Evolutionary conservation across 2,888 invertebrate genomes (phyloP).

Genomic region (Drosophila bunnanda): DNA sequence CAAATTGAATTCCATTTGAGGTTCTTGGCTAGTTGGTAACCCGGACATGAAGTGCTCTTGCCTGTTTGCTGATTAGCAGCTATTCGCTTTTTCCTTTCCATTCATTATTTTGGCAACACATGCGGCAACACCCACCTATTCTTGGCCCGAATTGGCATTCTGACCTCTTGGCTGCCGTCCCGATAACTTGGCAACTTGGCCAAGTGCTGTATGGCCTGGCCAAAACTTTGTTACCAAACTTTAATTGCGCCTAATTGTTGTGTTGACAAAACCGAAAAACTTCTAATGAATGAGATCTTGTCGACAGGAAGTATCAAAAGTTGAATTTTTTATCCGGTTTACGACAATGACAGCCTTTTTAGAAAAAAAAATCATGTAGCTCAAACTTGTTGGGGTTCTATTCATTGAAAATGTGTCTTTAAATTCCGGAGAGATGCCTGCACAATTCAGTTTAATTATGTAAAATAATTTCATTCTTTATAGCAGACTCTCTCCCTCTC

Average conservation of each 20-base stretch:
- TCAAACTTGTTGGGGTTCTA: neutral
- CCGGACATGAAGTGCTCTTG: conserved; percentile 21
- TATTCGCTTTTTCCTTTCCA: conserved; percentile 4
- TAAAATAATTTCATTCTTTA: neutral
- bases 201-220: conserved; percentile 12
- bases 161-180: conserved; percentile 12
- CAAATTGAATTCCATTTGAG: conserved; percentile 31
- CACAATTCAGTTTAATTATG: conserved; percentile 7
- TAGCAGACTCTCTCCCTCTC: neutral
- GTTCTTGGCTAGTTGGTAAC: conserved; percentile 22
- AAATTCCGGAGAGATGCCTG: neutral
- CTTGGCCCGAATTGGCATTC: conserved; percentile 11
- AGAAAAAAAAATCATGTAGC: neutral
- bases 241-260: conserved; percentile 70
- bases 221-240: conserved; percentile 53
- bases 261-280: conserved; percentile 64
- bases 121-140: neutral
- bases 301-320: conserved; percentile 14
- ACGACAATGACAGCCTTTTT: neutral
- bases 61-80: conserved; percentile 36
- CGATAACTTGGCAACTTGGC: conserved; percentile 18
- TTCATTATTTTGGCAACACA: conserved; percentile 26
- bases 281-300: conserved; percentile 38
- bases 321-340: neutral
- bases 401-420: neutral